Evolutionary conservation across 2,797 vertebrate genomes (phyloP).

Genomic region (Rhinella marina): DNA sequence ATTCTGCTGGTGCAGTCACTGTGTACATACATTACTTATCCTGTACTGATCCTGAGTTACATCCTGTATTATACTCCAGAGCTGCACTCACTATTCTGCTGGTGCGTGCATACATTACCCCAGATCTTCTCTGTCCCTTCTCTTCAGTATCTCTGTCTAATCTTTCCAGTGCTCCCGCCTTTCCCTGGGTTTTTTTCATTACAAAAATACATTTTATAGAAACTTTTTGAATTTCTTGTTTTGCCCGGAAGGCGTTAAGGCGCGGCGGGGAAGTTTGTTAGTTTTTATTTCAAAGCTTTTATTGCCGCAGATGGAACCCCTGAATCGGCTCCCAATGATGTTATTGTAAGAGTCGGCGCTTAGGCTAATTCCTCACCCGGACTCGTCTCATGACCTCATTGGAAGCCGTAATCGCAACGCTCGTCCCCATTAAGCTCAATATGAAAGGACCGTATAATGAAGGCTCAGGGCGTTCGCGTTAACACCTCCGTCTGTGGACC

Average conservation of each 20-base stretch:
- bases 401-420: neutral
- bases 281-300: neutral
- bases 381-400: constrained; percentile 41
- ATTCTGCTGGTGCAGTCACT: too few species aligned
- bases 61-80: too few species aligned
- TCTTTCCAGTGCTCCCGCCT: neutral
- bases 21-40: too few species aligned
- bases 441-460: constrained; percentile 28
- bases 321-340: constrained; percentile 2
- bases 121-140: too few species aligned
- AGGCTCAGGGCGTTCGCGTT: constrained; percentile 11
- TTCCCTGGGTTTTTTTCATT: neutral
- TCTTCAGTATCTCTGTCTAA: neutral
- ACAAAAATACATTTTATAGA: neutral
- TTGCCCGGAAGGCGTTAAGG: neutral
- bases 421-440: constrained; percentile 15
- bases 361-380: constrained; percentile 3
- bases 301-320: constrained; percentile 1
- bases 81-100: too few species aligned
- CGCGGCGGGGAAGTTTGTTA: neutral
- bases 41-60: too few species aligned
- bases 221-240: neutral
- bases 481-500: constrained; percentile 14
- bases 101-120: neutral
- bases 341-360: neutral